phyloP scores from a whole-genome alignment of 1,140 invertebrate genomes.

The Andrena cerasifolii region DNA sequence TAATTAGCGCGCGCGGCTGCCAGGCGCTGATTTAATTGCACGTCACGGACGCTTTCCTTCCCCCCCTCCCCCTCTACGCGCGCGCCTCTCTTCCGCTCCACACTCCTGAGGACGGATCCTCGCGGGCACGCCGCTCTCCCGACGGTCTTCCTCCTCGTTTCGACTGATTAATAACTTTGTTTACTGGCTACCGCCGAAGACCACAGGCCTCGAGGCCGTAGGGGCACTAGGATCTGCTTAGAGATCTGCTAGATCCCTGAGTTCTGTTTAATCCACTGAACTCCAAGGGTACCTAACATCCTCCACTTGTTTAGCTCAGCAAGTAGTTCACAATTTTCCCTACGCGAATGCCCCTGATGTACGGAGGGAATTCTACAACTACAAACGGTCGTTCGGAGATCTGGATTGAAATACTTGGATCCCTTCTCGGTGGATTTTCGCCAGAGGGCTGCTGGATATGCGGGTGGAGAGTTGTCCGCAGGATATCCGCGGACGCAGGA shows the following conservation, averaged over 20 bases:
- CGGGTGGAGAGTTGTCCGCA: constrained; percentile 28
- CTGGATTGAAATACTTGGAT: too few species aligned
- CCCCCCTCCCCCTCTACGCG: constrained; percentile 8
- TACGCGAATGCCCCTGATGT: too few species aligned
- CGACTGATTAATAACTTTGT: constrained; percentile 6
- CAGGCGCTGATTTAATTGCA: constrained; percentile 58
- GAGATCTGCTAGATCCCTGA: too few species aligned
- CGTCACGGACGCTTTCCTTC: constrained; percentile 27
- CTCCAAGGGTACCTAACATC: too few species aligned
- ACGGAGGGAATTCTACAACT: too few species aligned
- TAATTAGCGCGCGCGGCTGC: constrained; percentile 75
- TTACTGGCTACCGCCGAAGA: neutral
- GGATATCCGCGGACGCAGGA: constrained; percentile 40
- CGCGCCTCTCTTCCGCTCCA: constrained; percentile 6
- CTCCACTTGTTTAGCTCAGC: too few species aligned
- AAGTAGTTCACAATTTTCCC: too few species aligned
- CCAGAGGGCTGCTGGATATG: constrained; percentile 14
- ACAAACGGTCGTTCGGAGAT: too few species aligned
- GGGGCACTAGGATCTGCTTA: too few species aligned
- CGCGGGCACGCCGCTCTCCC: neutral
- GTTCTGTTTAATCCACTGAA: too few species aligned
- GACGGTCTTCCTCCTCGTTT: neutral
- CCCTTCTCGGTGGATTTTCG: too few species aligned
- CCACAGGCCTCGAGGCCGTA: too few species aligned
- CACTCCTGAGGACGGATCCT: neutral